phyloP scores from a whole-genome alignment of 2,888 invertebrate species.

The Tineola bisselliella region DNA sequence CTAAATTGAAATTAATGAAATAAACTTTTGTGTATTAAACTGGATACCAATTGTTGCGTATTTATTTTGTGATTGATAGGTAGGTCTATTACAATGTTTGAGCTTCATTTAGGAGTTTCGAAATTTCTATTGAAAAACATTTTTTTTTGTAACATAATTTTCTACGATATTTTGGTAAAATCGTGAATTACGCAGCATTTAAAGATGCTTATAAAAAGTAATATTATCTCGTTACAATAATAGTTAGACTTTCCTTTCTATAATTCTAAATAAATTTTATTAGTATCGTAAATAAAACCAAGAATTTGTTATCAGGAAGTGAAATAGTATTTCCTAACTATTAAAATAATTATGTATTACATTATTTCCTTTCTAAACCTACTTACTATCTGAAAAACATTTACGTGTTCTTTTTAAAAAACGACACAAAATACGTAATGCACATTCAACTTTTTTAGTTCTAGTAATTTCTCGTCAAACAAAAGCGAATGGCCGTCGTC shows the following conservation, averaged over 20 bases:
- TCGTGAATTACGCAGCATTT: background rate
- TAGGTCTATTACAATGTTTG: background rate
- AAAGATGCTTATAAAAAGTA: no score
- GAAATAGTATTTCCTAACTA: background rate
- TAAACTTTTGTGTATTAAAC: constrained; percentile 10
- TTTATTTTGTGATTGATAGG: background rate
- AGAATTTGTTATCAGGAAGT: no score
- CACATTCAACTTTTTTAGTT: background rate
- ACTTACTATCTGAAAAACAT: background rate
- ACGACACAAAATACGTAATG: background rate
- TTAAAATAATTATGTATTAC: background rate
- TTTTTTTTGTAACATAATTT: constrained; percentile 1
- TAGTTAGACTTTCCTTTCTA: no score
- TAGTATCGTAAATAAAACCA: no score
- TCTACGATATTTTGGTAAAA: background rate
- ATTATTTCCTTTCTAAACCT: background rate
- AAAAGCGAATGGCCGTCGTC: constrained; percentile 38
- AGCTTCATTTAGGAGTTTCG: background rate
- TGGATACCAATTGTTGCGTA: background rate
- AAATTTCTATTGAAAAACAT: background rate
- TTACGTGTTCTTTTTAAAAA: background rate
- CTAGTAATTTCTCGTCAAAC: constrained; percentile 10
- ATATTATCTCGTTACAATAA: no score
- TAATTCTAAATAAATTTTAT: no score
- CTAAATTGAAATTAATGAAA: constrained; percentile 13